Percentiles rank a stretch among this genome's conserved stretches.
Evolutionary conservation across 2,797 vertebrate species (phyloP).

Genomic region (Lagorchestes hirsutus): DNA sequence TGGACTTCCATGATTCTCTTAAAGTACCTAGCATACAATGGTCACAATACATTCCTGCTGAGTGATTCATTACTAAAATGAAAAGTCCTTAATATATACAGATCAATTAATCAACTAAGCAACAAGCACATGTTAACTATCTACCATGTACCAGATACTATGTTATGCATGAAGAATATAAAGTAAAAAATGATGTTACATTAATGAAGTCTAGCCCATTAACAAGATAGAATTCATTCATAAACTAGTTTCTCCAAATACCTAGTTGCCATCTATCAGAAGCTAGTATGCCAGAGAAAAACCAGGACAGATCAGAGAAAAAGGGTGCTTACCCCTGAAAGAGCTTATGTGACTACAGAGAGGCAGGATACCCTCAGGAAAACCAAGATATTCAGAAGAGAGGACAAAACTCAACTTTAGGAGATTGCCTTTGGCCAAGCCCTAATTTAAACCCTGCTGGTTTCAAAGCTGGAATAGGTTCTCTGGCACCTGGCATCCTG

Average conservation of each 20-base stretch:
- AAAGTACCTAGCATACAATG: not conserved
- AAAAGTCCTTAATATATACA: not conserved
- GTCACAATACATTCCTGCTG: not conserved
- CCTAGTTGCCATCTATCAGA: not conserved
- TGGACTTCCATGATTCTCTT: not conserved
- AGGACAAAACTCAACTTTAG: not conserved
- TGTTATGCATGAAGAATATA: not conserved
- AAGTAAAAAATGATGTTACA: not conserved
- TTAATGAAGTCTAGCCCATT: not conserved
- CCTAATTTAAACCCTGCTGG: not conserved
- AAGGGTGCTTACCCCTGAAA: not conserved
- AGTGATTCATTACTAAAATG: not conserved
- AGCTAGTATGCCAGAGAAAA: not conserved
- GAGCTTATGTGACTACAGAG: not conserved
- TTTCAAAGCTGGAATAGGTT: constrained; percentile 8
- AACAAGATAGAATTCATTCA: not conserved
- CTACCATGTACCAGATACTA: not conserved
- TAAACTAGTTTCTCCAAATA: not conserved
- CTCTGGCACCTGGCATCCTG: not conserved
- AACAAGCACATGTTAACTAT: not conserved
- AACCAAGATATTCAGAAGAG: not conserved
- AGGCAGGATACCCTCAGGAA: not conserved
- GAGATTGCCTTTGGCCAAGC: not conserved
- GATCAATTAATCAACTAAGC: not conserved
- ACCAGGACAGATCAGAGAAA: not conserved